A percentile compares a stretch with the other conserved stretches of the same genome.
These are phyloP conservation scores for Ctena decussata DNA, from an alignment of 2,888 invertebrate species.

Conservation along the genomic window DNA sequence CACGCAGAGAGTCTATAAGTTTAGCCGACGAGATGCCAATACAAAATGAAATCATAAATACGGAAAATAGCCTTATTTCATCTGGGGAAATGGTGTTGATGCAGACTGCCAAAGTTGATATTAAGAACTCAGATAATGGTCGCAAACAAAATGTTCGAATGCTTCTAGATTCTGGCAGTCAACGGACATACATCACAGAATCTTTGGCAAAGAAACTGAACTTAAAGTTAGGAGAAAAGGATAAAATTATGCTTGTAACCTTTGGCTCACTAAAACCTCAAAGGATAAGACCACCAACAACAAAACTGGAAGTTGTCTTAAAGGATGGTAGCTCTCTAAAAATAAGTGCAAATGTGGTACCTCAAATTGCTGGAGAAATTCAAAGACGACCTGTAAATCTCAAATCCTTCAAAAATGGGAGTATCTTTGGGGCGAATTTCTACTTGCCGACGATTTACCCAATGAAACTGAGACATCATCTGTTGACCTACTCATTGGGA, in stretches of 20 bases:
- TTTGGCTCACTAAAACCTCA: conserved; percentile 35
- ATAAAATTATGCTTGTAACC: background rate
- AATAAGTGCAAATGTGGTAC: conserved; percentile 48
- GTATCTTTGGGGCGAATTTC: no score
- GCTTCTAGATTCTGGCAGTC: conserved; percentile 18
- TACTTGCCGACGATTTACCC: conserved; percentile 3
- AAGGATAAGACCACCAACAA: conserved; percentile 23
- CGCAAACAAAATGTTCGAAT: conserved; percentile 2
- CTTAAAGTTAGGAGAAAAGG: background rate
- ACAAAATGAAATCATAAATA: no score
- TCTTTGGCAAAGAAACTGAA: conserved; percentile 1
- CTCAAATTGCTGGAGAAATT: conserved; percentile 35
- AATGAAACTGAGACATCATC: background rate
- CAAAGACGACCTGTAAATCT: conserved; percentile 6
- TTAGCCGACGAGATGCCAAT: no score
- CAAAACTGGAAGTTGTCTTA: conserved; percentile 22
- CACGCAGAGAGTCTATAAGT: no score
- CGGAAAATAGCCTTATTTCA: no score
- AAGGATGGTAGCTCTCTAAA: conserved; percentile 27
- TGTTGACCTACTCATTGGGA: conserved; percentile 20
- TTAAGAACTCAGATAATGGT: background rate
- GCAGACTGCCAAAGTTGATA: conserved; percentile 4
- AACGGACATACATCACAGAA: conserved; percentile 21
- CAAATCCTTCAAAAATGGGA: background rate
- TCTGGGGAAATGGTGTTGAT: conserved; percentile 25